Conservation (phyloP, 2,113 vertebrate genomes). For the Hydrochoerus hydrochaeris region DNA sequence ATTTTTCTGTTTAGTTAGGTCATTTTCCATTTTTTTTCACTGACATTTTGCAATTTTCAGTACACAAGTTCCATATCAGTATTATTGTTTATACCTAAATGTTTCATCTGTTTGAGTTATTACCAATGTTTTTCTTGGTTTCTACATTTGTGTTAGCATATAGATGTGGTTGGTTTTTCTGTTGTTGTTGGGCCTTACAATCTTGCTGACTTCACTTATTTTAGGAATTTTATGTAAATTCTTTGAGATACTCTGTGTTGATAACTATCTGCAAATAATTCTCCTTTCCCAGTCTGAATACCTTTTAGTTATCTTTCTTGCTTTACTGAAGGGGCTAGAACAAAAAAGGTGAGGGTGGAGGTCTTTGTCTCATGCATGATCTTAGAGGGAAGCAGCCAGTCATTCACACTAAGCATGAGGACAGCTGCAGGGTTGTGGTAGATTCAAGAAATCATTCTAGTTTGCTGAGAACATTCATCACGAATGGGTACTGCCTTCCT, state of each 20-base stretch:
- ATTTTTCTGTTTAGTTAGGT: background rate
- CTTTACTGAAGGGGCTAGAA: background rate
- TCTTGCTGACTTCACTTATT: background rate
- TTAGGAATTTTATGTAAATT: background rate
- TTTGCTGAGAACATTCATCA: background rate
- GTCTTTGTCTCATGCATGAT: background rate
- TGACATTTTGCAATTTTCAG: background rate
- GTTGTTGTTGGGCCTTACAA: background rate
- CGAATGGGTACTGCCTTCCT: background rate
- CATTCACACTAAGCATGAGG: background rate
- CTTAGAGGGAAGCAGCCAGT: background rate
- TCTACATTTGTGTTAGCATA: background rate
- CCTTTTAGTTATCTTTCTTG: background rate
- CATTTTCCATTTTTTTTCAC: background rate
- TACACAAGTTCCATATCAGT: background rate
- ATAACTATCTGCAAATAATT: background rate
- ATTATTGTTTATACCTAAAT: background rate
- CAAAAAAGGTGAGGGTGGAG: background rate
- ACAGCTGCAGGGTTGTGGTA: background rate
- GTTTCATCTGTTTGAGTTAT: background rate
- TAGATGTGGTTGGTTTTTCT: background rate
- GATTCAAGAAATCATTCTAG: background rate
- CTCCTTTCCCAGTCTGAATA: background rate
- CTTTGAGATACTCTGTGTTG: background rate
- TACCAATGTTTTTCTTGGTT: background rate